Base-by-base conservation (phyloP, 2,888 invertebrate species). In the Galeopsomyia nigrocyanea region DNA sequence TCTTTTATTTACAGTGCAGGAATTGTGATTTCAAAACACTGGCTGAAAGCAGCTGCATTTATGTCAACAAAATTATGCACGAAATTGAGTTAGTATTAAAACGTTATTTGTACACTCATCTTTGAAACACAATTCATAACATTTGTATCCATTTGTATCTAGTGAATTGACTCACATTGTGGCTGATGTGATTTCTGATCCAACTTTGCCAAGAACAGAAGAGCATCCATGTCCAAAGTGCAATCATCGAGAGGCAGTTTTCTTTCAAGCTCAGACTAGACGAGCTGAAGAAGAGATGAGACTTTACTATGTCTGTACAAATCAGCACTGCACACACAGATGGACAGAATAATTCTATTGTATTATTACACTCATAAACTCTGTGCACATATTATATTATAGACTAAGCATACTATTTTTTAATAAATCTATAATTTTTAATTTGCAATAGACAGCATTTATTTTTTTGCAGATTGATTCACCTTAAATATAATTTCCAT, bases 1-100 rank as follows among this genome's bases (percentile, higher is more conserved):
- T 50, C 39, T 61, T 65, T 47, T 58, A 49, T 58, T 82, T 81
- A 19, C 83, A 91, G 83, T 99, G 99, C 84, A 90, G 99, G 82
- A 98, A 99, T 89, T 99, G 99, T 87, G 97, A 98, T 81, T 99
- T 97, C 86, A 97, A 97, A 84, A 96, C 98, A 87, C 90, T 95
- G 63, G 98, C 99, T 0, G 98, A 98, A 83, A 99, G 98, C 69
- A 97, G 98, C 83, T 99, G 99, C 85, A 99, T 99, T 74, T 99
- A 99, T 85, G 99, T 99, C 0, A 99, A 99, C 91, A 99, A 99
- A 90, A 98, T 99, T 90, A 98, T 97, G 92, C 99, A 99, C 92
- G 99, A 99, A 93, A 97, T 99, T 75, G 98, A 98, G 94, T 94
- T 88, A 90, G 92, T 89, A 76, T 47, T 60, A n/a, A 49, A 58